These are phyloP conservation scores for Mormyrops boulengeri DNA, from an alignment of 2,797 vertebrate species.

Conservation along the genomic window DNA sequence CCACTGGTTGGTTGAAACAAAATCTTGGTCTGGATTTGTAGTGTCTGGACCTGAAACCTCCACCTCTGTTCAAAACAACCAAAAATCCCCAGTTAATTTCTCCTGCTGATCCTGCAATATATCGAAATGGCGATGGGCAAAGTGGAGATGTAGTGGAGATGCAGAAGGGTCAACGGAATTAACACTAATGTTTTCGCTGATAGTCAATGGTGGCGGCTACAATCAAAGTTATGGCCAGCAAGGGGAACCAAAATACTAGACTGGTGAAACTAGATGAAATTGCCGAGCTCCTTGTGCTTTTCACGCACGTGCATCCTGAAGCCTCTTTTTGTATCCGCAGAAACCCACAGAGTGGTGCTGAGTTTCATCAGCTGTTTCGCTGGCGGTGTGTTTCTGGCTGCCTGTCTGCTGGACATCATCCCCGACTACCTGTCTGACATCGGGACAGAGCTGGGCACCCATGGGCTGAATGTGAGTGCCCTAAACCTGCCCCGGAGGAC, in stretches of 20 bases:
- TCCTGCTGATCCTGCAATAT: neutral
- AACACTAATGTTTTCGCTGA: neutral
- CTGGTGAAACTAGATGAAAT: neutral
- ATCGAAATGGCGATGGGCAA: neutral
- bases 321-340: conserved; percentile 38
- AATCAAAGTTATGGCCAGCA: neutral
- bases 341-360: conserved; percentile 59
- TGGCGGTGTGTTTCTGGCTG: conserved; percentile 78
- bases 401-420: conserved; percentile 83
- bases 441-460: conserved; percentile 48
- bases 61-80: neutral
- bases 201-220: neutral
- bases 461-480: conserved; percentile 48
- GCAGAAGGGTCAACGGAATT: neutral
- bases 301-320: neutral
- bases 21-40: neutral
- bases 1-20: neutral
- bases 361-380: conserved; percentile 80
- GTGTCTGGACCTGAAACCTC: neutral
- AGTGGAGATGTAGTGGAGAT: neutral
- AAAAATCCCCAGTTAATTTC: neutral
- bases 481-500: neutral
- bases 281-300: neutral
- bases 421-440: conserved; percentile 78
- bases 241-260: neutral